Evolutionary conservation across 64 coral and sea anemone species (phyloP).

Genomic region (Acropora tenuis): DNA sequence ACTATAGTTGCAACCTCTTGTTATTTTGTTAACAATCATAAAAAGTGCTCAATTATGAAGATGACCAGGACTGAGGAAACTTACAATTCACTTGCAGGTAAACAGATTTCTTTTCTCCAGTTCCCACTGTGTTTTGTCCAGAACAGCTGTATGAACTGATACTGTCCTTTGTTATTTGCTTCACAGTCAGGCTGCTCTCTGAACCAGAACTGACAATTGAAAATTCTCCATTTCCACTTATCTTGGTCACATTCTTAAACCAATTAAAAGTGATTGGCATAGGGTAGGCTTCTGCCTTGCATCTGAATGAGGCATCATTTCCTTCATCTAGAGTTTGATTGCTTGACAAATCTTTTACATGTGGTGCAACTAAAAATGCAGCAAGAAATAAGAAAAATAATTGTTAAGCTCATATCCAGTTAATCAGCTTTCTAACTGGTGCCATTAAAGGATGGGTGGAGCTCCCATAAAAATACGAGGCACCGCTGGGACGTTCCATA

Average conservation of each 20-base stretch:
- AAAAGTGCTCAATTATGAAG: not conserved
- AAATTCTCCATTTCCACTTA: constrained; percentile 40
- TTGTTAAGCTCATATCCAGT: no score
- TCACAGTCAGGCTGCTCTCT: constrained; percentile 7
- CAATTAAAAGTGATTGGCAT: constrained; percentile 28
- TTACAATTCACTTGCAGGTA: constrained; percentile 70
- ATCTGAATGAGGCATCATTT: constrained; percentile 18
- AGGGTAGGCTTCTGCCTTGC: constrained; percentile 44
- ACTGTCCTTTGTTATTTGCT: constrained; percentile 47
- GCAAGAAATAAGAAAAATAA: not conserved
- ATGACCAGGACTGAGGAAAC: constrained; percentile 3
- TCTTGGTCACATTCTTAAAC: constrained; percentile 46
- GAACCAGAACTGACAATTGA: not conserved
- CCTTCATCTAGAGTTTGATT: constrained; percentile 56
- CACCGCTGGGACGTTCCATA: no score
- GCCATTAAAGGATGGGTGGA: no score
- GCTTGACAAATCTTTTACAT: not conserved
- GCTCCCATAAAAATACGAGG: no score
- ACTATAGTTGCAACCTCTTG: no score
- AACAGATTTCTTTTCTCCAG: constrained; percentile 31
- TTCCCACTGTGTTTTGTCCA: constrained; percentile 50
- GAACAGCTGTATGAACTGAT: constrained; percentile 70
- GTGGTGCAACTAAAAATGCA: constrained; percentile 52
- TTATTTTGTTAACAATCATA: not conserved
- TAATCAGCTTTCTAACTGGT: no score